Evolutionary conservation across 2,113 vertebrate genomes (phyloP), one percentile per base, ranked within the genome.

Genomic region (Mola mola): DNA sequence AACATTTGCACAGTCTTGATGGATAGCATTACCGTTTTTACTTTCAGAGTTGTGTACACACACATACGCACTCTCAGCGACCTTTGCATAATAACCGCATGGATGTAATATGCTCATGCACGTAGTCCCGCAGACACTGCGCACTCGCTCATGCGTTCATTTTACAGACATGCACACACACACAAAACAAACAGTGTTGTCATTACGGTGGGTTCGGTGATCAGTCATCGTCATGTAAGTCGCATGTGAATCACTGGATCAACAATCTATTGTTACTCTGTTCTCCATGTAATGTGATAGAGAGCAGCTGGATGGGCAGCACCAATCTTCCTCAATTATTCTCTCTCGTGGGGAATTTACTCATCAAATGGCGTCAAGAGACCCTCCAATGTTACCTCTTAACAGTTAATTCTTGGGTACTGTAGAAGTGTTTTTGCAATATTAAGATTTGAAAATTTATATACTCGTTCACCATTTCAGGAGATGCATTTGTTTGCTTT

Each of bases 211-310:
- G 31, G 34, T 76, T 65, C 62, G 56, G 48, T 44, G 72, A 81
- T 71, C 53, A 42, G 24, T 77, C 46, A 59, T 64, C 75, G 67
- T 51, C 72, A 67, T 75, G 72, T 41, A 56, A 46, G 12, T 50
- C 37, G 46, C 31, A 16, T 65, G 55, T 78, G 73, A 84, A 61
- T 74, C 58, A 69, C 21, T 70, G 49, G 33, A 60, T 69, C 71
- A 85, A 80, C 78, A 83, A 21, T 20, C 76, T 43, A 61, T 86
- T 88, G 74, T 84, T 40, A 15, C 48, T 51, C 31, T 41, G 44
- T 37, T 50, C 38, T 80, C 24, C 8, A 8, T 73, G 78, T 66
- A 60, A 76, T 70, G 59, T 81, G 78, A 86, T 48, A 7, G 33
- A 71, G 67, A 69, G 76, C 83, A 85, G 75, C 80, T 81, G 78